phyloP scores from a whole-genome alignment of 2,888 invertebrate species.

The Hartigia nigra region DNA sequence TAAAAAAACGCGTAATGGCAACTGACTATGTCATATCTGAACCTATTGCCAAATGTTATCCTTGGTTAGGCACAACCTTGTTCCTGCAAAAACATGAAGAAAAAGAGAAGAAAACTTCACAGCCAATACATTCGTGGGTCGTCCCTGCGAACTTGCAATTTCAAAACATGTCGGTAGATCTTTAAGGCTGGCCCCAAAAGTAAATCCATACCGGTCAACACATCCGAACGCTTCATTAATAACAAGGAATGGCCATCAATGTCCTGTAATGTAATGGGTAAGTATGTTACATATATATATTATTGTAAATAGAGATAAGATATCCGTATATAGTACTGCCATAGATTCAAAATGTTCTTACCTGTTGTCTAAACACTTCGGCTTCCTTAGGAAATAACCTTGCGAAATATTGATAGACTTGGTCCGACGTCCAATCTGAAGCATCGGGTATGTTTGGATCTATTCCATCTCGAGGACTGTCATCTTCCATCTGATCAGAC shows the following conservation, averaged over 20 bases:
- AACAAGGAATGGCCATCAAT: conserved; percentile 91
- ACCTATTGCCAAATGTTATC: neutral
- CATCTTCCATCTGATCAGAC: conserved; percentile 56
- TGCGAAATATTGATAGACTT: conserved; percentile 84
- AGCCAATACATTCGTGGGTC: conserved; percentile 80
- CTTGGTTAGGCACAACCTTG: conserved; percentile 1
- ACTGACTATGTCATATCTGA: neutral
- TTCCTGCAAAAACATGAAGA: neutral
- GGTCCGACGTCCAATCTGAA: conserved; percentile 82
- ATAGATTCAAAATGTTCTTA: conserved; percentile 54
- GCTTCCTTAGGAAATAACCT: conserved; percentile 85
- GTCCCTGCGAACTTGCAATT: conserved; percentile 82
- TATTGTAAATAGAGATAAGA: conserved; percentile 9
- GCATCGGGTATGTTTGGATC: conserved; percentile 83
- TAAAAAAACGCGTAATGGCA: neutral
- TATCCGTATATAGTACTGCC: conserved; percentile 13
- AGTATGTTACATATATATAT: neutral
- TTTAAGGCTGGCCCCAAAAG: conserved; percentile 90
- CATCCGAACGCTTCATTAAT: conserved; percentile 85
- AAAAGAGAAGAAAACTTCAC: conserved; percentile 57
- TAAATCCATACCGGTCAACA: conserved; percentile 83
- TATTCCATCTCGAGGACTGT: conserved; percentile 59
- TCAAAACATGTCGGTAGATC: conserved; percentile 83
- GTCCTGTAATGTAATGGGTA: conserved; percentile 71
- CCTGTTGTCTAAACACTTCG: conserved; percentile 84